phyloP scores from a whole-genome alignment of 1,140 invertebrate genomes.

The Telenomus remus region DNA sequence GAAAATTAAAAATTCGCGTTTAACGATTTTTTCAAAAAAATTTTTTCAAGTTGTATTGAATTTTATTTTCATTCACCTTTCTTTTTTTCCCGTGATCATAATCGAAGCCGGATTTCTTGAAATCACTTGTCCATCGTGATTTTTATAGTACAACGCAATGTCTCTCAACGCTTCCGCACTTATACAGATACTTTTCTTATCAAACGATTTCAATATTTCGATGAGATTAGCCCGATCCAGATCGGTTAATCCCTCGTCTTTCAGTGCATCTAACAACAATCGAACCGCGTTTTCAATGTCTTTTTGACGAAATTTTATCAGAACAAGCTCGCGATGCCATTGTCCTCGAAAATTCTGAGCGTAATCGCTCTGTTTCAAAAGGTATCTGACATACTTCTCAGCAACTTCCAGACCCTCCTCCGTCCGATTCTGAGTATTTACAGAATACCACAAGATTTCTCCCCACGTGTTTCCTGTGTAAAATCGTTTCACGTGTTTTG shows the following conservation, averaged over 20 bases:
- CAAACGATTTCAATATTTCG: conserved; percentile 59
- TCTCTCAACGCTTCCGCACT: no score
- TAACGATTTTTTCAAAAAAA: no score
- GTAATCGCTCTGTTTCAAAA: conserved; percentile 60
- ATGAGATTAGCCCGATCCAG: conserved; percentile 48
- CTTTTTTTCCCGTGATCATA: no score
- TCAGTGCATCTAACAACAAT: conserved; percentile 57
- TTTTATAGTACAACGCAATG: no score
- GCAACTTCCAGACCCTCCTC: conserved; percentile 44
- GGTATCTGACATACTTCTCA: conserved; percentile 47
- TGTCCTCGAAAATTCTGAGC: conserved; percentile 48
- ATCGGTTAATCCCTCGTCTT: conserved; percentile 24
- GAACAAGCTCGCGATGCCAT: conserved; percentile 66
- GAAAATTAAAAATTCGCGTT: no score
- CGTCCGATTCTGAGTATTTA: conserved; percentile 67
- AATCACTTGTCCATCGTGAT: no score
- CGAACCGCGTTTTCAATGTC: conserved; percentile 56
- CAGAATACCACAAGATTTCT: conserved; percentile 65
- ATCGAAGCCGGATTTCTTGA: no score
- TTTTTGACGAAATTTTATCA: conserved; percentile 64
- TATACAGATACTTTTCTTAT: no score
- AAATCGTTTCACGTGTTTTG: conserved; percentile 63
- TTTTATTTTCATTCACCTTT: no score
- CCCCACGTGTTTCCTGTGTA: conserved; percentile 62
- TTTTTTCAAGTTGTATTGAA: no score